Evolutionary conservation across 2,888 invertebrate genomes (phyloP).

Genomic region (Noctua pronuba): DNA sequence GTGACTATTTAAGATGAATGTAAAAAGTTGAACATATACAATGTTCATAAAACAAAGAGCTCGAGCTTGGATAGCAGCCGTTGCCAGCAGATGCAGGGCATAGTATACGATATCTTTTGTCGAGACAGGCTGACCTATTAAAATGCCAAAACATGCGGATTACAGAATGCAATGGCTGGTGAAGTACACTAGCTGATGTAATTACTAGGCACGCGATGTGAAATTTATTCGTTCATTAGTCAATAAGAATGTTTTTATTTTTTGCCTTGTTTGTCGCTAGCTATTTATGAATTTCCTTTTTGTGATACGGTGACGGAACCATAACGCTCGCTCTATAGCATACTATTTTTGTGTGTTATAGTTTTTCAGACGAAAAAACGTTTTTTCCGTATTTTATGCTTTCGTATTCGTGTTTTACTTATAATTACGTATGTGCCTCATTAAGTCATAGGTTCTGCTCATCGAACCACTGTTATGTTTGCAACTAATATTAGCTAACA

Average conservation of each 20-base stretch:
- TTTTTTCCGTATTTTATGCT: background rate
- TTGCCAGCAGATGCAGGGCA: slow-evolving; percentile 58
- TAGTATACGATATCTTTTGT: slow-evolving; percentile 30
- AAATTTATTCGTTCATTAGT: slow-evolving; percentile 43
- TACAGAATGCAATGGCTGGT: slow-evolving; percentile 49
- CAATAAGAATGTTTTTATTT: slow-evolving; percentile 21
- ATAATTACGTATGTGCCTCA: background rate
- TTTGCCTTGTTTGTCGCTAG: slow-evolving; percentile 26
- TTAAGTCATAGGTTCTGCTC: background rate
- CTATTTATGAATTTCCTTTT: slow-evolving; percentile 29
- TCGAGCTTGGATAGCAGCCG: slow-evolving; percentile 34
- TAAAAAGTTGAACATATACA: slow-evolving; percentile 50
- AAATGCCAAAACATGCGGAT: slow-evolving; percentile 47
- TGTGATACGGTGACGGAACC: slow-evolving; percentile 28
- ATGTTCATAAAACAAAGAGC: slow-evolving; percentile 49
- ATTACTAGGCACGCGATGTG: slow-evolving; percentile 41
- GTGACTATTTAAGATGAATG: slow-evolving; percentile 41
- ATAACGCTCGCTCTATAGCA: slow-evolving; percentile 2
- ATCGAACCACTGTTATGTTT: slow-evolving; percentile 11
- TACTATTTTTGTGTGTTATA: background rate
- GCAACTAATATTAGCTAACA: slow-evolving; percentile 22
- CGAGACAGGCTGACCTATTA: slow-evolving; percentile 52
- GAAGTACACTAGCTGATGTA: slow-evolving; percentile 31
- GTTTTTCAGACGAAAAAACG: background rate
- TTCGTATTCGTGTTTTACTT: background rate